These are phyloP conservation scores for Agelas oroides DNA, from an alignment of 37 sponge, comb jelly and placozoan species.

Conservation along the genomic window DNA sequence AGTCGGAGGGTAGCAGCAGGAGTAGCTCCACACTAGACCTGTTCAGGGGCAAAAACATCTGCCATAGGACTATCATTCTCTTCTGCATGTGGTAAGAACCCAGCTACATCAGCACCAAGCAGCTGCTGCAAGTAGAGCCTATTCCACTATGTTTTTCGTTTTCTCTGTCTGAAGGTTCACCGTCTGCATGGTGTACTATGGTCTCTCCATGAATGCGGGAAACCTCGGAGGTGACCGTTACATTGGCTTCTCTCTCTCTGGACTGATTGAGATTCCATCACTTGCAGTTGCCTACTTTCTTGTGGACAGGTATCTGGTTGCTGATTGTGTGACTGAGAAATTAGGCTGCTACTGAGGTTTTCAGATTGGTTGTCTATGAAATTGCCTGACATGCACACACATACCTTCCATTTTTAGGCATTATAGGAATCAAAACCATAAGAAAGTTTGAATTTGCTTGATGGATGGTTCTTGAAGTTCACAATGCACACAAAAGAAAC, in stretches of 20 bases:
- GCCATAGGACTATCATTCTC: constrained; percentile 11
- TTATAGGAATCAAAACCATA: too few species aligned
- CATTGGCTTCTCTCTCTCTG: constrained; percentile 31
- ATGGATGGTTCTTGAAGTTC: too few species aligned
- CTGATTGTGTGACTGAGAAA: background rate
- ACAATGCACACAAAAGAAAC: too few species aligned
- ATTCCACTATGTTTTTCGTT: background rate
- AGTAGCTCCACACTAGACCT: constrained; percentile 12
- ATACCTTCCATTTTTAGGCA: too few species aligned
- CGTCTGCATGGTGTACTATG: constrained; percentile 42
- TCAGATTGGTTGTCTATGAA: too few species aligned
- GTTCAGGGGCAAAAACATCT: constrained; percentile 9
- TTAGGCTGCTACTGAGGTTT: background rate
- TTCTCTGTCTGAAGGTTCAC: constrained; percentile 28
- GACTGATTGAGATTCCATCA: constrained; percentile 47
- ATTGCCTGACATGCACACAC: too few species aligned
- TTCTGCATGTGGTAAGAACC: constrained; percentile 11
- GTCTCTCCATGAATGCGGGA: constrained; percentile 38
- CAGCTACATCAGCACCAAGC: too few species aligned
- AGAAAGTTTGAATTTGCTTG: too few species aligned
- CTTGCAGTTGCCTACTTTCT: background rate
- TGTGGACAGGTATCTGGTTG: constrained; percentile 24
- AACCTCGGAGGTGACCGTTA: constrained; percentile 47
- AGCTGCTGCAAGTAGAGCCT: too few species aligned
- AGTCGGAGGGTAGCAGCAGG: background rate